phyloP scores from a whole-genome alignment of 2,888 invertebrate genomes.

The Yponomeuta plumbellus region DNA sequence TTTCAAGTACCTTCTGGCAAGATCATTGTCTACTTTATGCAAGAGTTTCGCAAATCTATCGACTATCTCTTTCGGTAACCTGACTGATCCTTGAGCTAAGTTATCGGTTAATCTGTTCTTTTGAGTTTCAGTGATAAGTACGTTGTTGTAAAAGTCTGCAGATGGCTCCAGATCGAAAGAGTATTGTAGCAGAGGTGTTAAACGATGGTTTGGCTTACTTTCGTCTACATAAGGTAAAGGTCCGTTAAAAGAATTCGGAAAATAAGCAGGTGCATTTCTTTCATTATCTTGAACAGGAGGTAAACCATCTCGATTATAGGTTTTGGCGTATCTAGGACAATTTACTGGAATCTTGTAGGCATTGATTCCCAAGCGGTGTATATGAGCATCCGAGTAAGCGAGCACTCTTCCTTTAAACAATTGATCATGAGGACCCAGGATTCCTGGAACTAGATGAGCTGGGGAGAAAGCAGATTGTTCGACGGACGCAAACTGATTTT shows the following conservation, averaged over 20 bases:
- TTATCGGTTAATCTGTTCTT: not conserved
- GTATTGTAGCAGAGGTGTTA: no score
- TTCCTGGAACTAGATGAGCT: constrained; percentile 55
- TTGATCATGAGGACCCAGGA: constrained; percentile 47
- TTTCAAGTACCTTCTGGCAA: not conserved
- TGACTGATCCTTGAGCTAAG: not conserved
- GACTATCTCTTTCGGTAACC: not conserved
- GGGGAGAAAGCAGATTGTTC: constrained; percentile 50
- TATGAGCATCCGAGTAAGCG: constrained; percentile 45
- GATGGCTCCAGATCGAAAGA: not conserved
- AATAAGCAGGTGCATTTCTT: constrained; percentile 92
- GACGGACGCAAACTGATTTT: constrained; percentile 42
- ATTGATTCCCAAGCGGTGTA: constrained; percentile 47
- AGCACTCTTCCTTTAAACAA: constrained; percentile 44
- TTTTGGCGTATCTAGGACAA: constrained; percentile 40
- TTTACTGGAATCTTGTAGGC: constrained; percentile 49
- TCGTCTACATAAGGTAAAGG: constrained; percentile 80
- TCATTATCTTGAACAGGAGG: constrained; percentile 85
- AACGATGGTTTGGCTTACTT: constrained; percentile 30
- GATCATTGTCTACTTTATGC: not conserved
- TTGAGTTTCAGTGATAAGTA: not conserved
- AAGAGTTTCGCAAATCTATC: not conserved
- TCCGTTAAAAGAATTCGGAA: constrained; percentile 94
- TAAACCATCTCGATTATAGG: constrained; percentile 65
- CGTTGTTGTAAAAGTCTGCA: not conserved